These are phyloP conservation scores for Nematopogon swammerdamellus DNA, from an alignment of 2,888 invertebrate genomes.

Conservation along the genomic window DNA sequence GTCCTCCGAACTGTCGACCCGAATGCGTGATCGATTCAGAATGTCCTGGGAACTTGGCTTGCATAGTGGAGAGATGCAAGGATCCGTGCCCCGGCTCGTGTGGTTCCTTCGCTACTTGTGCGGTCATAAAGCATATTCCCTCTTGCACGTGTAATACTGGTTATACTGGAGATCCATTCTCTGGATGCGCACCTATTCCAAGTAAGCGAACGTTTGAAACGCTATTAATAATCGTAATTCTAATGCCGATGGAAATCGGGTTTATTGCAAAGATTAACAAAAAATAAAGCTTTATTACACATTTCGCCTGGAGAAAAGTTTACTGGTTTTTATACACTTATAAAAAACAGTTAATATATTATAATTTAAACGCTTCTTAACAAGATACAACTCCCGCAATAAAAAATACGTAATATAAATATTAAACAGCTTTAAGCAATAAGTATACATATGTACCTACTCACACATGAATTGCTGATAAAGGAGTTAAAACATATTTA, in stretches of 20 bases:
- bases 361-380: no score
- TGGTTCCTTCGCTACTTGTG: slow-evolving; percentile 68
- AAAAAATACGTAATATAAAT: no score
- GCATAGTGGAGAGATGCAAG: slow-evolving; percentile 68
- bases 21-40: slow-evolving; percentile 73
- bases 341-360: no score
- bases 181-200: slow-evolving; percentile 62
- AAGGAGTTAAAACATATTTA: no score
- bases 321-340: no score
- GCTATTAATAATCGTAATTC: background rate
- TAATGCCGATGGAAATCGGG: background rate
- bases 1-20: slow-evolving; percentile 75
- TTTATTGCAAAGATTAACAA: background rate
- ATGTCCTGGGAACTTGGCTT: slow-evolving; percentile 68
- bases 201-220: slow-evolving; percentile 59
- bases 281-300: no score
- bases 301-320: no score
- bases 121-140: slow-evolving; percentile 68
- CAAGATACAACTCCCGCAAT: no score
- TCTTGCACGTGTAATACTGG: slow-evolving; percentile 68
- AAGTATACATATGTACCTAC: no score
- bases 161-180: slow-evolving; percentile 77
- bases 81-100: slow-evolving; percentile 76
- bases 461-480: no score
- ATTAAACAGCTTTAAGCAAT: no score